A percentile compares a stretch with the other conserved stretches of the same genome.
Evolutionary conservation across 2,113 vertebrate species (phyloP).

Genomic region (Setophaga coronata): DNA sequence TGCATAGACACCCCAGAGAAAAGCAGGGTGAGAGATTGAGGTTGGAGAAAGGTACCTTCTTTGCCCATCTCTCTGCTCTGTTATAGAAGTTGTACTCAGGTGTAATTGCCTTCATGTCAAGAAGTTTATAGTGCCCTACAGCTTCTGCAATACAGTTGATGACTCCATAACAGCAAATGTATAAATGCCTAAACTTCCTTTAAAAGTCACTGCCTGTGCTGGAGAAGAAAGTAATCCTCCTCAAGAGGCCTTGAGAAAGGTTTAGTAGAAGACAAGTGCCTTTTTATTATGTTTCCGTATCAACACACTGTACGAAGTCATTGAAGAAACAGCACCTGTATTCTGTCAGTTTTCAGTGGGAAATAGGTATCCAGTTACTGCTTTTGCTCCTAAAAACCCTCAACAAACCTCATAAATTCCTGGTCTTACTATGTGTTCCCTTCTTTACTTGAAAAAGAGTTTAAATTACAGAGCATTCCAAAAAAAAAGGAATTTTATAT

Average conservation of each 20-base stretch:
- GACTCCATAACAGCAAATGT: background rate
- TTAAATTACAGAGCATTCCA: fast-evolving
- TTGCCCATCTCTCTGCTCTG: background rate
- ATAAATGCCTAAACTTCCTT: background rate
- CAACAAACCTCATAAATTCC: background rate
- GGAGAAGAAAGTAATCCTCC: background rate
- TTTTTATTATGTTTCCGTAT: background rate
- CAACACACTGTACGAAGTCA: background rate
- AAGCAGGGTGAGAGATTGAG: fast-evolving
- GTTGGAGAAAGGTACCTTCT: background rate
- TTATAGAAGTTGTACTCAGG: background rate
- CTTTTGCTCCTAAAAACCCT: background rate
- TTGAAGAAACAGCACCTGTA: background rate
- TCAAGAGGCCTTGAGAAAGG: background rate
- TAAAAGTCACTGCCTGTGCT: background rate
- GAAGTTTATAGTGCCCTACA: background rate
- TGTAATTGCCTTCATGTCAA: background rate
- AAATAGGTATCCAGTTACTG: background rate
- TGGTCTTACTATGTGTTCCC: background rate
- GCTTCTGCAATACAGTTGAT: background rate
- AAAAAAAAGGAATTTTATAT: background rate
- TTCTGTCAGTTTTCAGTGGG: background rate
- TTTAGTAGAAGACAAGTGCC: background rate
- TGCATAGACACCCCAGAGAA: background rate
- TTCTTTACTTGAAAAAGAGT: background rate